Base-by-base conservation (phyloP, 2,888 invertebrate genomes). In the Listrodromus nycthemerus region DNA sequence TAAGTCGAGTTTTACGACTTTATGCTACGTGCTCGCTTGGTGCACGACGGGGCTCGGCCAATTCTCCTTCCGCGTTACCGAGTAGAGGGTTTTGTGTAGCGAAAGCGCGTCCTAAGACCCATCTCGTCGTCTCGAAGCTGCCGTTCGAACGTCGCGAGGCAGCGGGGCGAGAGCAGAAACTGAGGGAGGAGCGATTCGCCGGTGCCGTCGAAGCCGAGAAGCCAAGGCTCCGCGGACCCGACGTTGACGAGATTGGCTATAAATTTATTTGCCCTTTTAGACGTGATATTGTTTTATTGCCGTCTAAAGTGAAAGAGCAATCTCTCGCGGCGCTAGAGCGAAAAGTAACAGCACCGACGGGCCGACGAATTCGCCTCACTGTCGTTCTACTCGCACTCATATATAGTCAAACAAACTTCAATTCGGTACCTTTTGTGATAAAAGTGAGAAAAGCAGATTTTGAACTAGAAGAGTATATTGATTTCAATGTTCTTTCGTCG, bases 1-100 rank as follows among this genome's bases (percentile, higher is more conserved):
- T 92, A 91, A 91, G 91, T 89, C 89, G 90, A 87, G 86, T 90
- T 92, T 92, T 92, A 92, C 91, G 91, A 91, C 90, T 91, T 92
- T 91, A 92, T 91, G 89, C 90, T 91, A 91, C 90, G 91, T 91
- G 91, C 89, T 87, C 87, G 86, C 81, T 82, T 66, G 58, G 78
- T 71, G 73, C 75, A 81, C 75, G 70, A 73, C 70, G 75, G 50
- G 74, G 55, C 75, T 75, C 84, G 41, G 82, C 66, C 78, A 71
- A 86, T 85, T 86, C 83, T 70, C 69, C 30, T 80, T 76, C 73
- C 65, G 24, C 79, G 73, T 70, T 85, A 70, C 66, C 19, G n/a
- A 19, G 27, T 30, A 21, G 48, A 24, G 41, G 30, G 52, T 30
- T 48, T 41, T 58, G 58, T 37, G 66, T 79, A 66, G 70, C 70